These are phyloP conservation scores for Diglossa cyanea DNA, from an alignment of 2,797 vertebrate species.

Conservation along the genomic window DNA sequence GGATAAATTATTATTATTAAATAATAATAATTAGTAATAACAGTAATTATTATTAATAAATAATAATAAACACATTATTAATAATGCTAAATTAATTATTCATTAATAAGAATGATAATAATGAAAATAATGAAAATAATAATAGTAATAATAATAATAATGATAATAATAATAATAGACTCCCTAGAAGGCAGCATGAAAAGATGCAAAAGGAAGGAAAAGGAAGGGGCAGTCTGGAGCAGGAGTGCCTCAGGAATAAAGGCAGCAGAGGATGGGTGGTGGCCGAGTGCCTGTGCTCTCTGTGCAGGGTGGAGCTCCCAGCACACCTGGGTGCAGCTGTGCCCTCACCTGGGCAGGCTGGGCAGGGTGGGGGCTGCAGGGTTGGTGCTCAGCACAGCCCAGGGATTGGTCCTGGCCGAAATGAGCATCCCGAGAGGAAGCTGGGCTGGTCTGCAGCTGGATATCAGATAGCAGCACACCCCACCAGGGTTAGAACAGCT, in stretches of 20 bases:
- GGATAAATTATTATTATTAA: no score
- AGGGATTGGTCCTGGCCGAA: neutral
- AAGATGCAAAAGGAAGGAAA: neutral
- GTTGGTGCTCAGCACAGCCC: neutral
- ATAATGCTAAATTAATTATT: neutral
- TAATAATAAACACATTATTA: no score
- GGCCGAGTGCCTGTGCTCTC: neutral
- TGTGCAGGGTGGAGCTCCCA: neutral
- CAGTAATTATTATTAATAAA: no score
- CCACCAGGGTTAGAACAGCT: neutral
- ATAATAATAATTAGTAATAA: no score
- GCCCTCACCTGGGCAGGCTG: neutral
- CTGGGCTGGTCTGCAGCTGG: neutral
- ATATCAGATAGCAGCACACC: neutral
- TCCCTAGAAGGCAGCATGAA: no score
- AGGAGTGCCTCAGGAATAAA: neutral
- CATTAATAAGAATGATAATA: no score
- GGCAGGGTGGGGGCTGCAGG: fast-evolving
- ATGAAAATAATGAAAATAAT: no score
- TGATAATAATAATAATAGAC: no score
- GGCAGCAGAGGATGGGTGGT: fast-evolving
- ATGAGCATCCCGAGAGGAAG: neutral
- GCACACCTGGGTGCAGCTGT: neutral
- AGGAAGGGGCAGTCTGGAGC: neutral
- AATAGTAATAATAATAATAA: no score